Evolutionary conservation across 1,140 invertebrate species (phyloP).

Genomic region (Nasonia vitripennis): DNA sequence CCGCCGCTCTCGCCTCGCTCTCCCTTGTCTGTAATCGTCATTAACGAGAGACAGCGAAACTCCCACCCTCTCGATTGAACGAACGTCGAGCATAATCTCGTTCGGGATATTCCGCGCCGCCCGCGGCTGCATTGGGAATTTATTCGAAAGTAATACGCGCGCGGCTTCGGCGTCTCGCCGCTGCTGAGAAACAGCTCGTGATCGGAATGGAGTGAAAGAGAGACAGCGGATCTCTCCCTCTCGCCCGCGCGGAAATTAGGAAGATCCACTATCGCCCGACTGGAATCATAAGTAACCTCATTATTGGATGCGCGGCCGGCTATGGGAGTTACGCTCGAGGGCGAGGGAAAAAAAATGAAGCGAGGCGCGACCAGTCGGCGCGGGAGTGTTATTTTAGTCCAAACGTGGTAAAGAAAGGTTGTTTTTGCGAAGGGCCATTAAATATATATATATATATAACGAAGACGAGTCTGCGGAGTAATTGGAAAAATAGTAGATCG

Average conservation of each 20-base stretch:
- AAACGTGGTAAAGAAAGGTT: neutral
- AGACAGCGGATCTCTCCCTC: neutral
- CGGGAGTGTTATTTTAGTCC: neutral
- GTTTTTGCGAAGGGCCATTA: too few species aligned
- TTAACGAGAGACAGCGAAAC: conserved; percentile 26
- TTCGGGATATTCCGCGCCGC: conserved; percentile 3
- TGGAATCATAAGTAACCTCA: conserved; percentile 67
- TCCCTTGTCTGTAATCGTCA: conserved; percentile 34
- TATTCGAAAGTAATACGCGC: conserved; percentile 60
- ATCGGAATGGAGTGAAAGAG: conserved; percentile 57
- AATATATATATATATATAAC: too few species aligned
- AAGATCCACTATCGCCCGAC: conserved; percentile 63
- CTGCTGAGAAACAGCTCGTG: conserved; percentile 15
- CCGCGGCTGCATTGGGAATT: conserved; percentile 4
- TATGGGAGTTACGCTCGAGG: neutral
- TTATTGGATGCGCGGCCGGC: conserved; percentile 55
- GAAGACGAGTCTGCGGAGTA: too few species aligned
- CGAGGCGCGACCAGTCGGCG: neutral
- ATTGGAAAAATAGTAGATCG: too few species aligned
- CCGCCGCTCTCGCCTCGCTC: neutral
- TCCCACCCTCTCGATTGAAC: neutral
- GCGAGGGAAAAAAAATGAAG: neutral
- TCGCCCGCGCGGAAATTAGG: conserved; percentile 63
- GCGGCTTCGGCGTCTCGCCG: neutral
- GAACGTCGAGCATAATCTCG: conserved; percentile 28